phyloP scores from a whole-genome alignment of 1,140 invertebrate species.

The Dryas iulia region DNA sequence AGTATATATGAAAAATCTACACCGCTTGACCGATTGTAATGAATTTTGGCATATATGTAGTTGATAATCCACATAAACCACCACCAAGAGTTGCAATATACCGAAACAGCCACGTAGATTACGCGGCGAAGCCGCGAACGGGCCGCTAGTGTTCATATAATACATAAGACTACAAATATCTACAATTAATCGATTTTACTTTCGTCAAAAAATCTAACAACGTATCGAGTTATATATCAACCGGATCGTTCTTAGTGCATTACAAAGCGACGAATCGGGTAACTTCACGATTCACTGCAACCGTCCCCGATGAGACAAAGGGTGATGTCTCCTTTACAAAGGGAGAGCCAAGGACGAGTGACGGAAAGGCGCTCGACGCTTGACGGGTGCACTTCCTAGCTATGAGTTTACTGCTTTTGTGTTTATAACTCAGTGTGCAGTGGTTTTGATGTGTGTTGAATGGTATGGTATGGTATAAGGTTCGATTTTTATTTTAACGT shows the following conservation, averaged over 20 bases:
- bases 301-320: slow-evolving; percentile 17
- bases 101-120: no score
- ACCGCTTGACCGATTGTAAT: no score
- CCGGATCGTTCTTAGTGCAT: slow-evolving; percentile 18
- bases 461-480: no score
- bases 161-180: no score
- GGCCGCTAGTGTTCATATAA: no score
- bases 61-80: no score
- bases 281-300: slow-evolving; percentile 29
- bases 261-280: slow-evolving; percentile 25
- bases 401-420: neutral
- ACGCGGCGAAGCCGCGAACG: no score
- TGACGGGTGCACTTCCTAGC: slow-evolving; percentile 20
- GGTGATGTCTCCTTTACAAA: slow-evolving; percentile 4
- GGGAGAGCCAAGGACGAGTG: slow-evolving; percentile 20
- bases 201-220: neutral
- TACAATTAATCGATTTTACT: neutral
- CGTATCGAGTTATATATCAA: slow-evolving; percentile 7
- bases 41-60: no score
- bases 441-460: neutral
- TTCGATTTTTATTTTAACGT: no score
- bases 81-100: no score
- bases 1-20: no score
- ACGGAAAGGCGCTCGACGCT: slow-evolving; percentile 21
- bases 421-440: neutral